phyloP scores from a whole-genome alignment of 2,113 vertebrate species.

The Pimephales promelas region DNA sequence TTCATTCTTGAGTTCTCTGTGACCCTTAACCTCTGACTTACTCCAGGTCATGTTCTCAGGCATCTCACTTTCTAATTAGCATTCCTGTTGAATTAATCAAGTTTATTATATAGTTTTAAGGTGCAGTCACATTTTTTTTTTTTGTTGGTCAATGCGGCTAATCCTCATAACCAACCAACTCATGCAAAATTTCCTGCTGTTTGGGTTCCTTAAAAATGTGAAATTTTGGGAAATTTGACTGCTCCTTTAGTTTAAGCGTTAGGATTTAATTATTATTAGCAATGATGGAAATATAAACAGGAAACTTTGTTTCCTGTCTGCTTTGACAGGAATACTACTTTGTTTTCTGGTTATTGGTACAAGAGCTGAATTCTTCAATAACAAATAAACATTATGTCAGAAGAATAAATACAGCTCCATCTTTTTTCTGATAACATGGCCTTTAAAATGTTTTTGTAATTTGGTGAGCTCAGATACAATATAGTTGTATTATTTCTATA shows the following conservation, averaged over 20 bases:
- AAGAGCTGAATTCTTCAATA: neutral
- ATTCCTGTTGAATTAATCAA: neutral
- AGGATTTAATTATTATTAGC: too few relatives aligned
- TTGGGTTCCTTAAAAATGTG: too few relatives aligned
- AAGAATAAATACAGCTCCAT: neutral
- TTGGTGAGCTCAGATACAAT: neutral
- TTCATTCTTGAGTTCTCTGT: neutral
- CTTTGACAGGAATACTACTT: neutral
- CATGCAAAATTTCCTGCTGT: neutral
- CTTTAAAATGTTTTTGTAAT: slow-evolving; percentile 18
- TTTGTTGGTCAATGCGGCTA: neutral
- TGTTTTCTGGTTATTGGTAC: neutral
- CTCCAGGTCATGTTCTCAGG: slow-evolving; percentile 10
- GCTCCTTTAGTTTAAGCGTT: neutral
- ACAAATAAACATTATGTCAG: neutral
- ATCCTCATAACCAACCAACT: neutral
- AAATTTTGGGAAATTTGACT: too few relatives aligned
- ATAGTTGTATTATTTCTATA: slow-evolving; percentile 56
- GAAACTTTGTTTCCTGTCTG: neutral
- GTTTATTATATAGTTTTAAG: neutral
- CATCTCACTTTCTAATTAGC: neutral
- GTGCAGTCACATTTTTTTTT: too few relatives aligned
- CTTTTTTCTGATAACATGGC: slow-evolving; percentile 28
- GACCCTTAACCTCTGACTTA: neutral
- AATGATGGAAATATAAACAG: neutral